Conservation (phyloP, 2,113 vertebrate genomes). For the Oceanites oceanicus region DNA sequence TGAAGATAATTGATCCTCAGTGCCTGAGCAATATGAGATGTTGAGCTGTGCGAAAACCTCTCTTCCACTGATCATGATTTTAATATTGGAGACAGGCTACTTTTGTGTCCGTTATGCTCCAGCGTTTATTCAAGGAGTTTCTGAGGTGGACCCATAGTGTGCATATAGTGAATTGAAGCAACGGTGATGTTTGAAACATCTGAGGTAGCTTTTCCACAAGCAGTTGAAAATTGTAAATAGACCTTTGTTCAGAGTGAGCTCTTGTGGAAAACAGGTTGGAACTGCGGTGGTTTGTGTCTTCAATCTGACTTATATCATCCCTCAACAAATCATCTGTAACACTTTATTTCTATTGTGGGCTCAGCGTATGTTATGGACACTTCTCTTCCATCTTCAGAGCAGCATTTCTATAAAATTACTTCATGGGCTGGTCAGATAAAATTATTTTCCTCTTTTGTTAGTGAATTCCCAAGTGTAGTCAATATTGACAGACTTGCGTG, state of each 20-base stretch:
- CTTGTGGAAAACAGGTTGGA: neutral
- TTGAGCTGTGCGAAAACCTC: neutral
- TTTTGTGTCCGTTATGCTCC: neutral
- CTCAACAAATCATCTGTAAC: neutral
- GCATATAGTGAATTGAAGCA: conserved; percentile 17
- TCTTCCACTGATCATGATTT: neutral
- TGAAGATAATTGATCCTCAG: conserved; percentile 10
- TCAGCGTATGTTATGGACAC: neutral
- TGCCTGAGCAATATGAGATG: conserved; percentile 43
- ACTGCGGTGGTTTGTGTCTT: neutral
- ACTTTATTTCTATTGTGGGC: neutral
- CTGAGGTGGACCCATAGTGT: neutral
- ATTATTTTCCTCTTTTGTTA: neutral
- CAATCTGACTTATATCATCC: neutral
- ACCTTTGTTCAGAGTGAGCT: neutral
- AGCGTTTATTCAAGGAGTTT: neutral
- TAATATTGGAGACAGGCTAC: neutral
- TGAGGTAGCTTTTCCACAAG: conserved; percentile 47
- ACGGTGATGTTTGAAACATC: neutral
- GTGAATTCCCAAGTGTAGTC: neutral
- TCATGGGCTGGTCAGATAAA: neutral
- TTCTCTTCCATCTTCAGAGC: neutral
- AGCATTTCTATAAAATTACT: neutral
- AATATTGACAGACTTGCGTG: neutral
- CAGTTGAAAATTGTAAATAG: conserved; percentile 16